Evolutionary conservation across 2,113 vertebrate species (phyloP).

Genomic region (Pseudorectes ferrugineus): DNA sequence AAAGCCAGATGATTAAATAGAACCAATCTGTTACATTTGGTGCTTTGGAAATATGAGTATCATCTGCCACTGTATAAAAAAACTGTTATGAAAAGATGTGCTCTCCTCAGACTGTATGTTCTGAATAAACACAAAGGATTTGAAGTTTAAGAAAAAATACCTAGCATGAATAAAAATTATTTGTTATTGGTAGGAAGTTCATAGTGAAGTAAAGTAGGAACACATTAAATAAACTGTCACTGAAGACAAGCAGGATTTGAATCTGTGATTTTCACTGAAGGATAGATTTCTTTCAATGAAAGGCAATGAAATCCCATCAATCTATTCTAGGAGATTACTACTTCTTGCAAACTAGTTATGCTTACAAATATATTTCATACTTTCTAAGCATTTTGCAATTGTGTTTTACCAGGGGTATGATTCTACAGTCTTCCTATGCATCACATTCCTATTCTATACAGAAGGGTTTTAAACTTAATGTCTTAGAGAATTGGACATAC

Average conservation of each 20-base stretch:
- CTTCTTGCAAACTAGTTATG: not conserved
- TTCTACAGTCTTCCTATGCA: not conserved
- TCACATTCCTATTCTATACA: not conserved
- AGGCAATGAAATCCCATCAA: not conserved
- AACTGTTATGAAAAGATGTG: not conserved
- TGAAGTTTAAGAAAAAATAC: not conserved
- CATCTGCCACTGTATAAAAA: slow-evolving; percentile 27
- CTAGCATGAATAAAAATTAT: not conserved
- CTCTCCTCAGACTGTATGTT: not conserved
- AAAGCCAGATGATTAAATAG: not conserved
- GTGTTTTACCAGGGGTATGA: not conserved
- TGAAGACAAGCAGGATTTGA: not conserved
- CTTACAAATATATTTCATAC: not conserved
- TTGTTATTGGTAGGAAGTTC: not conserved
- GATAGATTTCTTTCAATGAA: not conserved
- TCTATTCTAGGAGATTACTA: not conserved
- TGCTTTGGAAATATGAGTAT: slow-evolving; percentile 12
- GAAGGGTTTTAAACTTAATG: not conserved
- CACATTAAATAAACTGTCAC: not conserved
- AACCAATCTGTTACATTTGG: slow-evolving; percentile 17
- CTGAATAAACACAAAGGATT: not conserved
- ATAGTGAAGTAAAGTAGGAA: not conserved
- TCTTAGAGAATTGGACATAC: not conserved
- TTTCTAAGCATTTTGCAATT: not conserved
- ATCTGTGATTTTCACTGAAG: not conserved